Evolutionary conservation across 2,797 vertebrate genomes (phyloP).

Genomic region (Sebastes hubbsi): DNA sequence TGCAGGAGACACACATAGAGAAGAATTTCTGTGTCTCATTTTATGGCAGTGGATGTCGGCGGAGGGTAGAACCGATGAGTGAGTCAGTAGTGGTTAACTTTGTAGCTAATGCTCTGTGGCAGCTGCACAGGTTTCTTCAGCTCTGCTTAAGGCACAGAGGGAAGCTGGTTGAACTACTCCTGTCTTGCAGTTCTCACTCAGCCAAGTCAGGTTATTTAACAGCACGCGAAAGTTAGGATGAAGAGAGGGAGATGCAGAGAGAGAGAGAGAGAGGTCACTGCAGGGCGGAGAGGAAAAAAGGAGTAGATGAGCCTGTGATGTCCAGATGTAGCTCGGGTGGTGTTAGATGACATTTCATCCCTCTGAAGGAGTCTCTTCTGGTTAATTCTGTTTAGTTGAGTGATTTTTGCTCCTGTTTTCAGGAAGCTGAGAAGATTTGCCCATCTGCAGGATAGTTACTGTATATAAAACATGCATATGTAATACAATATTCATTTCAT

Average conservation of each 20-base stretch:
- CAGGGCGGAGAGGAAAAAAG: constrained; percentile 25
- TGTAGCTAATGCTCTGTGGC: constrained; percentile 82
- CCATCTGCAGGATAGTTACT: not conserved
- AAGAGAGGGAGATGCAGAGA: constrained; percentile 21
- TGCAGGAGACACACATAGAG: constrained; percentile 74
- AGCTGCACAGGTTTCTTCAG: constrained; percentile 76
- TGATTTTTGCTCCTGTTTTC: constrained; percentile 15
- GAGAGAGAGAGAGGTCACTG: constrained; percentile 13
- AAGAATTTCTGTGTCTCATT: constrained; percentile 77
- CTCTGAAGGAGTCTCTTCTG: constrained; percentile 28
- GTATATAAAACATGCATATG: constrained; percentile 35
- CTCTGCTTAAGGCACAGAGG: constrained; percentile 69
- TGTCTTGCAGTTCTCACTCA: constrained; percentile 60
- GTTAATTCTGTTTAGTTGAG: constrained; percentile 36
- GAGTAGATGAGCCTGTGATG: constrained; percentile 39
- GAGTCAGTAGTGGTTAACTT: constrained; percentile 79
- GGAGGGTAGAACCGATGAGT: constrained; percentile 69
- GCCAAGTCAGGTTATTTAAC: constrained; percentile 61
- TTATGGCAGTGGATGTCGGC: constrained; percentile 71
- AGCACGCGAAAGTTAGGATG: constrained; percentile 36
- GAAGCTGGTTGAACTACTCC: constrained; percentile 65
- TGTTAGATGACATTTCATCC: constrained; percentile 42
- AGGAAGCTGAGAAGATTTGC: not conserved
- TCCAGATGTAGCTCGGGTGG: constrained; percentile 46
- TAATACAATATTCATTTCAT: constrained; percentile 43